Conservation (phyloP, 2,888 invertebrate genomes). For the Mesorhabditis sp. region DNA sequence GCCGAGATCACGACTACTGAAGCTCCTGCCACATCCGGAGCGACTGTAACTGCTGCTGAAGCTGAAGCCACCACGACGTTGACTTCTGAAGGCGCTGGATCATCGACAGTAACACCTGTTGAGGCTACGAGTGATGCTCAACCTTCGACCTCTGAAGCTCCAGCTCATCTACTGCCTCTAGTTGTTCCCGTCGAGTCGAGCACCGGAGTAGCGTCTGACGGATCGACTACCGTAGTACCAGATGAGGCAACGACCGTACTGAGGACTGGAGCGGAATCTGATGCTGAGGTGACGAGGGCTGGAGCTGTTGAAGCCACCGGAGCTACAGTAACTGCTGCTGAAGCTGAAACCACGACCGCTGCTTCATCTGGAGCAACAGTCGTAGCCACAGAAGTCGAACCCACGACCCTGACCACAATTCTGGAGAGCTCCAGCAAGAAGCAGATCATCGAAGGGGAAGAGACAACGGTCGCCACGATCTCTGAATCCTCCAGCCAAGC, state of each 20-base stretch:
- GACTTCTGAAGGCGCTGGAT: constrained; percentile 7
- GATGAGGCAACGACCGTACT: too few relatives aligned
- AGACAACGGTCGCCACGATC: constrained; percentile 12
- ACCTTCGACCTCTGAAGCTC: too few relatives aligned
- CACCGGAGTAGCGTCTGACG: too few relatives aligned
- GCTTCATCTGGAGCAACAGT: constrained; percentile 14
- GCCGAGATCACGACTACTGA: constrained; percentile 6
- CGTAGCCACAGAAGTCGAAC: constrained; percentile 17
- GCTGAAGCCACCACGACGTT: background rate
- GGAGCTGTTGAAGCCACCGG: constrained; percentile 13
- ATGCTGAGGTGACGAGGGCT: background rate
- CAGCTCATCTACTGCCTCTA: too few relatives aligned
- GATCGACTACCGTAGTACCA: too few relatives aligned
- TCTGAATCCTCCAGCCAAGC: constrained; percentile 12
- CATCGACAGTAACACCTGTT: background rate
- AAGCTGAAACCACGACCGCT: constrained; percentile 10
- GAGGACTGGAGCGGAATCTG: constrained; percentile 5
- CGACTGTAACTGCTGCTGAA: constrained; percentile 10
- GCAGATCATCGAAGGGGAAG: background rate
- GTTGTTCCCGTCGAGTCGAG: too few relatives aligned
- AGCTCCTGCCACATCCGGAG: constrained; percentile 9
- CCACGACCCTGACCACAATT: constrained; percentile 8
- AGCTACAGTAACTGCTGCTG: constrained; percentile 14
- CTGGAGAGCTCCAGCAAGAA: background rate
- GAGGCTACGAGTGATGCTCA: too few relatives aligned